Evolutionary conservation across 2,797 vertebrate genomes (phyloP).

Genomic region (Enoplosus armatus): DNA sequence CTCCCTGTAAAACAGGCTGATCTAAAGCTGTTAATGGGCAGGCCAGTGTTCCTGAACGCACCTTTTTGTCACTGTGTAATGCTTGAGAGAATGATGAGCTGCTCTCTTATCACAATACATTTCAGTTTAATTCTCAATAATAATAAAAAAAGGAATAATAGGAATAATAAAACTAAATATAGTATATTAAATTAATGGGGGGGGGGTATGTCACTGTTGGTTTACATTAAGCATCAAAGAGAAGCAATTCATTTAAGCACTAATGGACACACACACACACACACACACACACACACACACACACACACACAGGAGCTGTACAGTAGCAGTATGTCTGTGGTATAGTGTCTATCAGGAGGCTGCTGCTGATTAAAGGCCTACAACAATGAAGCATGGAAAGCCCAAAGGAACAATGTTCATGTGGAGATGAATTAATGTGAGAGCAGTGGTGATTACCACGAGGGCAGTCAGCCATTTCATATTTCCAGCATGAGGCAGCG

Average conservation of each 20-base stretch:
- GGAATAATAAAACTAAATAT: slow-evolving; percentile 20
- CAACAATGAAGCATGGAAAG: slow-evolving; percentile 63
- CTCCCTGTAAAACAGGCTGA: neutral
- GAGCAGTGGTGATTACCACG: slow-evolving; percentile 69
- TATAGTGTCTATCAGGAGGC: slow-evolving; percentile 56
- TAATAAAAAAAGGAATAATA: neutral
- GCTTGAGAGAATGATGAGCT: slow-evolving; percentile 14
- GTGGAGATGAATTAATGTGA: slow-evolving; percentile 76
- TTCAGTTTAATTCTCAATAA: slow-evolving; percentile 11
- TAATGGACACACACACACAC: slow-evolving; percentile 29
- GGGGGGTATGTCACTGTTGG: slow-evolving; percentile 19
- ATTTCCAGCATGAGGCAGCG: slow-evolving; percentile 56
- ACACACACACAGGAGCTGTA: slow-evolving; percentile 22
- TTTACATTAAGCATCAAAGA: slow-evolving; percentile 37
- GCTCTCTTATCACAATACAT: neutral
- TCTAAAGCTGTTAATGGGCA: slow-evolving; percentile 6
- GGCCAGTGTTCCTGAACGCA: slow-evolving; percentile 10
- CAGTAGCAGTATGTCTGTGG: slow-evolving; percentile 31
- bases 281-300: slow-evolving; percentile 1
- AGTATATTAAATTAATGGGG: neutral
- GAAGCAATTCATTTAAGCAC: slow-evolving; percentile 36
- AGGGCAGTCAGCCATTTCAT: slow-evolving; percentile 72
- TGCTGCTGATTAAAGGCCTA: slow-evolving; percentile 73
- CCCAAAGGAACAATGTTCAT: slow-evolving; percentile 76
- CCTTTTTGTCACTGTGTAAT: slow-evolving; percentile 1